Conservation (phyloP, 2,113 vertebrate species). For the Columba livia region DNA sequence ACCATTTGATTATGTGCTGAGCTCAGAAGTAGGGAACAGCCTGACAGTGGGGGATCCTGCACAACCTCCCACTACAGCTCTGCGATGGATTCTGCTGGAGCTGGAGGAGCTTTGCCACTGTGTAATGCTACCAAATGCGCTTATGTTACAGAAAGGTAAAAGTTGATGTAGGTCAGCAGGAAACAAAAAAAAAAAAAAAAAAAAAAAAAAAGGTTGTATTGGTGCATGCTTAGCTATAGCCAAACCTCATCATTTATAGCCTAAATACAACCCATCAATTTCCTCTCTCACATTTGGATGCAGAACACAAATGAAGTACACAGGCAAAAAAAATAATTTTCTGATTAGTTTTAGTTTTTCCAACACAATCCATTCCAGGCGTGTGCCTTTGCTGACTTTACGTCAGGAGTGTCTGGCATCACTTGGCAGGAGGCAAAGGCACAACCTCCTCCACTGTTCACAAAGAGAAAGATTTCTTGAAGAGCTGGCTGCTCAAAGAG, state of each 20-base stretch:
- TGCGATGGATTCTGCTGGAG: not conserved
- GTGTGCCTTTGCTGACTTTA: not conserved
- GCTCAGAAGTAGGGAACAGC: not conserved
- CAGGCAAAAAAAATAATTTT: not conserved
- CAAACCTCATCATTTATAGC: not conserved
- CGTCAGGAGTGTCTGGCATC: not conserved
- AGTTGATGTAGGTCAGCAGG: not conserved
- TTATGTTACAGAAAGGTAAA: not conserved
- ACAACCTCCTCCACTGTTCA: not conserved
- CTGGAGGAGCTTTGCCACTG: accelerated
- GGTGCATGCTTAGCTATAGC: not conserved
- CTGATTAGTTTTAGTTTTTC: not conserved
- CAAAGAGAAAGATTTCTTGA: not conserved
- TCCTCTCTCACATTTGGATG: not conserved
- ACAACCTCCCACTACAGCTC: not conserved
- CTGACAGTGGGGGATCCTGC: accelerated
- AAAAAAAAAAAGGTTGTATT: not conserved
- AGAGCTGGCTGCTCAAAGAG: not conserved
- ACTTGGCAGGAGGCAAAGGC: not conserved
- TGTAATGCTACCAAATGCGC: accelerated
- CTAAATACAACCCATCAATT: not conserved
- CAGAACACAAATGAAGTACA: not conserved
- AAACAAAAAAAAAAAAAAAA: not conserved
- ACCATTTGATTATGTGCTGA: not conserved
- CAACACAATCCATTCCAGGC: not conserved